Base-by-base conservation (phyloP, 2,888 invertebrate genomes). In the Neoaliturus tenellus region DNA sequence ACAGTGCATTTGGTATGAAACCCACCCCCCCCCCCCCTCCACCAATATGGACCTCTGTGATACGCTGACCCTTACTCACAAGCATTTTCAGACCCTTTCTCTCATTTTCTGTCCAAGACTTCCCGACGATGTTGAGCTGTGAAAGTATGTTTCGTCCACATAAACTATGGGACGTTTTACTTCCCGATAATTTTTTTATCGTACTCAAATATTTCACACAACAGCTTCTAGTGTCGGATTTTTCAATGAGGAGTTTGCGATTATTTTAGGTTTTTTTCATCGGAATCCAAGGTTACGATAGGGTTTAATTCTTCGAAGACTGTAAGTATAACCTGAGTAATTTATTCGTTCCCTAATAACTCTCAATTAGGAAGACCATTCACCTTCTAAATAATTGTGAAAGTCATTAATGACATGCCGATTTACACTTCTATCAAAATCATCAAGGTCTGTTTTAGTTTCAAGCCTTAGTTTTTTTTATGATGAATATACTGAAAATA, bases 81-180 rank as follows among this genome's bases (percentile, higher is more conserved):
- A 44, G 75, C 17, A 41, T 33, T 17, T 51, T 51, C 17, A 51
- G n/a, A 12, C n/a, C 51, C 4, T 10, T 35, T 20, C 0, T 71
- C n/a, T 51, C 51, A 17, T n/a, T 51, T 4, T 51, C 51, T 12
- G 20, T n/a, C 51, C 51, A 51, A 12, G 51, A 51, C n/a, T 51
- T 51, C 17, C n/a, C 51, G 51, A 51, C 4, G 51, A 51, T 12
- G 51, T 12, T 4, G 51, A 51, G n/a, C 51, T 51, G 71, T 71
- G 33, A 71, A 71, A 33, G 31, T 71, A 71, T 31, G 71, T 71
- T 33, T 31, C 71, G 25, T 67, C 67, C 67, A 23, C 25, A 67
- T 67, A 67, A 17, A 67, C 31, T 20, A 67, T 67, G n/a, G 71
- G 71, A n/a, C 71, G 33, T 14, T 71, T 71, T 31, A 12, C 71